Evolutionary conservation across 2,797 vertebrate species (phyloP), one percentile per base, ranked within the genome.

Genomic region (Parauchenoglanis punctatus): DNA sequence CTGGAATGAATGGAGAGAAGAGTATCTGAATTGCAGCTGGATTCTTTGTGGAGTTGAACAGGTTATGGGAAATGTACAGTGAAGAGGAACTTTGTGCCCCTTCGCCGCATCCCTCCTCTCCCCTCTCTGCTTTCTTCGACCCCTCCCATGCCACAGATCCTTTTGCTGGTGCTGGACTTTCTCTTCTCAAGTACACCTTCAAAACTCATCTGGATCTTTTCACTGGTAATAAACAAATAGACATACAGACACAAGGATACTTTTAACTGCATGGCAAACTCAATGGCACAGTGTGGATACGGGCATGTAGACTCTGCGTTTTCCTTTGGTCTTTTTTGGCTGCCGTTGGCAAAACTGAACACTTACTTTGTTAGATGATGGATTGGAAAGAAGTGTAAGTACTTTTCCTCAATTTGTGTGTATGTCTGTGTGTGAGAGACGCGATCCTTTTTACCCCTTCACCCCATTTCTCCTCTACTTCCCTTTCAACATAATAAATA

Each of bases 321-420:
- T 92, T 91, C 93, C 92, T 93, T 95, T 91, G 80, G 81, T 92
- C 93, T 92, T 78, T 91, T 90, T 92, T 91, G 90, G 91, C 89
- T 92, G 93, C 93, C 93, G 91, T 85, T 93, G 92, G 95, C 94
- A 93, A 94, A 94, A 94, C 89, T 86, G 80, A 89, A 81, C 11
- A 25, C 92, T 70, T 23, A 83, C 86, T 94, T 92, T 54, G 89
- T 92, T 95, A 95, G 95, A 96, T 94, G 93, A 96, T 97, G 96
- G 96, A 96, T 94, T 96, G 96, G 96, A 96, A 96, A 94, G 96
- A 96, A 94, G 94, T 96, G 96, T 96, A 95, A 96, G 96, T 96
- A 96, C 70, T 88, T 80, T 90, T 40, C 31, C 78, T 87, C 46
- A 77, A 46, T 88, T 44, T 85, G n/a, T 83, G n/a, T 31, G 44